Percentiles rank a stretch among this genome's conserved stretches.
phyloP scores from a whole-genome alignment of 2,888 invertebrate genomes.

The Lasioglossum marginatum region DNA sequence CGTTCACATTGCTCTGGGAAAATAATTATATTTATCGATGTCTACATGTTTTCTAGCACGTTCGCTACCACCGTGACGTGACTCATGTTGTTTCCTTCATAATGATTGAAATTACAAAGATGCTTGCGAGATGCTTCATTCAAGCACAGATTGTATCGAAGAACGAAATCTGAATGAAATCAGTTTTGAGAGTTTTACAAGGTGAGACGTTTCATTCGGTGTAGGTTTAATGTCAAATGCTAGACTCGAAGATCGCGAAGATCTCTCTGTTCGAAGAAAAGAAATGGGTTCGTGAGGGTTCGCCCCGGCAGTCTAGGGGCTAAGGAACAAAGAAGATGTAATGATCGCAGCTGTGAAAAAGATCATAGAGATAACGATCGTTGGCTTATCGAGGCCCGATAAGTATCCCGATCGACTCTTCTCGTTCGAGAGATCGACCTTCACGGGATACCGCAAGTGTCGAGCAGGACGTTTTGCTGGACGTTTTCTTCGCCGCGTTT shows the following conservation, averaged over 20 bases:
- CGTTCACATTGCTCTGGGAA: too few relatives aligned
- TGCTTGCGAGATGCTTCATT: not conserved
- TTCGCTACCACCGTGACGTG: too few relatives aligned
- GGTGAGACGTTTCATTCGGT: not conserved
- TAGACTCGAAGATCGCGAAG: not conserved
- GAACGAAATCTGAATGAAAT: not conserved
- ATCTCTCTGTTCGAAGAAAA: not conserved
- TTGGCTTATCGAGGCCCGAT: slow-evolving; percentile 40
- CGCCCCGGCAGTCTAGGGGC: not conserved
- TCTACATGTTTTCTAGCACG: too few relatives aligned
- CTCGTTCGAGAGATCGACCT: slow-evolving; percentile 62
- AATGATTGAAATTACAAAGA: not conserved
- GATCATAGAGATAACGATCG: slow-evolving; percentile 26
- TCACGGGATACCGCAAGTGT: slow-evolving; percentile 56
- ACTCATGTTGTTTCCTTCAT: too few relatives aligned
- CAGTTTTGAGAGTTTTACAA: not conserved
- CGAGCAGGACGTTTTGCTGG: slow-evolving; percentile 44
- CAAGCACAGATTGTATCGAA: not conserved
- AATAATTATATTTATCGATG: too few relatives aligned
- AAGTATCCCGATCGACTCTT: slow-evolving; percentile 31
- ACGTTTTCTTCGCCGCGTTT: slow-evolving; percentile 64
- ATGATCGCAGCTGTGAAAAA: not conserved
- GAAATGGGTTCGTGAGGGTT: not conserved
- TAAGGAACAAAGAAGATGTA: not conserved
- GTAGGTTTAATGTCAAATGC: not conserved